Base-by-base conservation (phyloP, 2,113 vertebrate genomes). In the Calypte anna region DNA sequence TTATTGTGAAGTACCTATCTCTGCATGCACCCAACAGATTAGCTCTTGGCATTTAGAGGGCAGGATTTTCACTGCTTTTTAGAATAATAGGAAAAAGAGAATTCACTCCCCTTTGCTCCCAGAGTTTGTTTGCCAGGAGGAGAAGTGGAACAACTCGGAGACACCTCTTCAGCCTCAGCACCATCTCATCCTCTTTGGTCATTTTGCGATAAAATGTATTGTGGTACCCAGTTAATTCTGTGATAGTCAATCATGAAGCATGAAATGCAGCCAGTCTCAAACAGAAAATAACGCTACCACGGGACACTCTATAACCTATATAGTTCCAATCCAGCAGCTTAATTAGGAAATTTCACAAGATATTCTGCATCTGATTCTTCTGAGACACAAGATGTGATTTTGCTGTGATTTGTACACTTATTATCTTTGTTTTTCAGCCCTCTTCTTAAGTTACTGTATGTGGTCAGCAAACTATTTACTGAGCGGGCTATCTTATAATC, bases 401-500 rank as follows among this genome's bases (percentile, higher is more conserved):
- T 91, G 68, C 59, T 79, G 51, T 87, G 17, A 44, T 89, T 94
- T 83, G 30, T 64, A 82, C 51, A 48, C 27, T 24, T 24, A 68
- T 85, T 86, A 80, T 82, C 82, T 94, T 57, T 63, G 46, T 77
- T 92, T 94, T 96, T 88, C 79, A 91, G 40, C 20, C 82, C 58
- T 68, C 66, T 83, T 88, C 93, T 96, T 80, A 78, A 70, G 48
- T 96, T 95, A 82, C 93, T 69, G 22, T 68, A 75, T 92, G 94
- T 2, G 69, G 92, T 91, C 91, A 95, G 58, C 38, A 81, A 97
- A 93, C 40, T 94, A 92, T 96, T 94, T 81, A 90, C 75, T 94
- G 94, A 95, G 91, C 95, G 94, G 94, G 95, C 88, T 94, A 95
- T 88, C 79, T 70, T 87, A 91, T 36, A 92, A 95, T 95, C 81